Evolutionary conservation across 2,888 invertebrate species (phyloP), one percentile per base, ranked within the genome.

Genomic region (Mythimna vitellina): DNA sequence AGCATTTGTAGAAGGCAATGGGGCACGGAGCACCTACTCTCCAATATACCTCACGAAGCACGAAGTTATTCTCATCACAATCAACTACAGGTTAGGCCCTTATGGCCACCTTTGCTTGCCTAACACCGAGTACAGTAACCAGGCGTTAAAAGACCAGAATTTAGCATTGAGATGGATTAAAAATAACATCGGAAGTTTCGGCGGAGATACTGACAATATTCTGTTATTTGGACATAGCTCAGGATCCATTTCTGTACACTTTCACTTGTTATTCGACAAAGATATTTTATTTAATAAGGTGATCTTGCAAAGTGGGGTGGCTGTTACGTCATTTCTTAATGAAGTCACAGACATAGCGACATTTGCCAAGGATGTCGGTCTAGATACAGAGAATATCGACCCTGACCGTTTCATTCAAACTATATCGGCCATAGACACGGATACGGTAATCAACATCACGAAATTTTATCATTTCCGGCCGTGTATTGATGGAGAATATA

Each of bases 31-130:
- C 1, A 60, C 20, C 0, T 57, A 56, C 2, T 51, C 57, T 0
- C 83, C 83, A 0, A 56, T 12, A 22, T 65, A 53, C 8, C 42
- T 82, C 6, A 9, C 79, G 0, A 61, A 14, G 51, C 70, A 79
- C 10, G 57, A 61, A 9, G 67, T 82, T 0, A 73, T 80, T 1
- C 5, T 82, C 1, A 84, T 80, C 22, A 56, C 73, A 2, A 10
- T 83, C 7, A 72, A 83, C 38, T 82, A 83, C 51, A 73, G 82
- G 64, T 10, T 83, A 17, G 84, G 82, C 0, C 73, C 76, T 0
- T 82, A 77, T 5, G 82, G 82, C 0, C 51, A 77, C 14, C 56
- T 83, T 0, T 82, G 82, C 46, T 10, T 77, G 1, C 66, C 58
- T 0, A 32, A 64, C 17, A 65, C 76, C 0, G 67, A 70, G 10